Evolutionary conservation across 23 tunicate species (phyloP).

Genomic region (Aplidium turbinatum): DNA sequence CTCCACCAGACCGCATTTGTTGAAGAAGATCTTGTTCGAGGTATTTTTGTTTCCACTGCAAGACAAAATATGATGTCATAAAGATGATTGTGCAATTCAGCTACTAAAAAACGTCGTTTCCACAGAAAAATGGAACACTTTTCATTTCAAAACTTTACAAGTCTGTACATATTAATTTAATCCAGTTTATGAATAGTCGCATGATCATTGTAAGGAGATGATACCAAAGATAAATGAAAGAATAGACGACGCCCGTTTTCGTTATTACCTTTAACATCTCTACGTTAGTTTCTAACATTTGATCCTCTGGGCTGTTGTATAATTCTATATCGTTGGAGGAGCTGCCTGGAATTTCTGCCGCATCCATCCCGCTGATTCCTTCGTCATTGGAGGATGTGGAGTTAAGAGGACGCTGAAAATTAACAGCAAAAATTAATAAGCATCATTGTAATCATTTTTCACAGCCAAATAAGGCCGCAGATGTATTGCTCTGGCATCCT

Average conservation of each 20-base stretch:
- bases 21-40: conserved; percentile 55
- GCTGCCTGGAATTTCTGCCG: conserved; percentile 14
- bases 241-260: too few species aligned
- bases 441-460: neutral
- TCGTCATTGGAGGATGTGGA: conserved; percentile 76
- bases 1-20: conserved; percentile 27
- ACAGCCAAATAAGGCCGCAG: too few species aligned
- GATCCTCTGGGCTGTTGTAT: conserved; percentile 33
- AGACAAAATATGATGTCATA: neutral
- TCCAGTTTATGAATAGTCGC: too few species aligned
- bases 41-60: conserved; percentile 83
- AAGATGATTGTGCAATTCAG: too few species aligned
- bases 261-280: conserved; percentile 50
- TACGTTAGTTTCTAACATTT: conserved; percentile 47
- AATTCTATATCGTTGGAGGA: conserved; percentile 9
- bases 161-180: too few species aligned
- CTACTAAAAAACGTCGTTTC: too few species aligned
- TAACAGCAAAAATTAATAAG: neutral
- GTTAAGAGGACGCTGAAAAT: conserved; percentile 44
- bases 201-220: too few species aligned
- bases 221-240: too few species aligned
- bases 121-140: too few species aligned
- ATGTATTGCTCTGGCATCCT: too few species aligned
- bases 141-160: too few species aligned
- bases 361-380: conserved; percentile 78